These are phyloP conservation scores for Chelonoidis abingdonii DNA, from an alignment of 2,113 vertebrate genomes.

Conservation along the genomic window DNA sequence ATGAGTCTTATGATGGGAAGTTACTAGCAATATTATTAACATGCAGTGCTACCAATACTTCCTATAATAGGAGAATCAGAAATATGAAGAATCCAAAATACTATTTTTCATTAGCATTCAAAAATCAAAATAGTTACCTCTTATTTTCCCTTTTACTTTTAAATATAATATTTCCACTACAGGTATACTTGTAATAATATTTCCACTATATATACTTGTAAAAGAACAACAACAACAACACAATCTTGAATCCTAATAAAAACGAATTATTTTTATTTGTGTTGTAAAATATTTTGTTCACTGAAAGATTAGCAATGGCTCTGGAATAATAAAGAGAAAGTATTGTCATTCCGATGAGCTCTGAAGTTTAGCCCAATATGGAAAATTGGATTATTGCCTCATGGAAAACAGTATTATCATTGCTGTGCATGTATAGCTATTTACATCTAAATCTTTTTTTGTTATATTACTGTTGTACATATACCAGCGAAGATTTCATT, in stretches of 20 bases:
- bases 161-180: neutral
- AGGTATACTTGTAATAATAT: neutral
- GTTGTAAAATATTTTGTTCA: neutral
- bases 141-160: too few species aligned
- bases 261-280: neutral
- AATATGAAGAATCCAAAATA: too few species aligned
- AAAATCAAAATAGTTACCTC: too few species aligned
- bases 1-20: too few species aligned
- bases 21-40: too few species aligned
- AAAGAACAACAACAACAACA: neutral
- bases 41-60: too few species aligned
- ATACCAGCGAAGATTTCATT: neutral
- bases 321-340: neutral
- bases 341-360: neutral
- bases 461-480: neutral
- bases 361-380: neutral
- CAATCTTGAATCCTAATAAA: neutral
- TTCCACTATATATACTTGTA: neutral
- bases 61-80: too few species aligned
- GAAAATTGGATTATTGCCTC: neutral
- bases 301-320: neutral
- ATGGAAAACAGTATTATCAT: neutral
- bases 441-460: neutral
- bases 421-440: neutral
- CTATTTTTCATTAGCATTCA: too few species aligned